Conservation (phyloP, 2,888 invertebrate species). For the Bruchidius siliquastri region DNA sequence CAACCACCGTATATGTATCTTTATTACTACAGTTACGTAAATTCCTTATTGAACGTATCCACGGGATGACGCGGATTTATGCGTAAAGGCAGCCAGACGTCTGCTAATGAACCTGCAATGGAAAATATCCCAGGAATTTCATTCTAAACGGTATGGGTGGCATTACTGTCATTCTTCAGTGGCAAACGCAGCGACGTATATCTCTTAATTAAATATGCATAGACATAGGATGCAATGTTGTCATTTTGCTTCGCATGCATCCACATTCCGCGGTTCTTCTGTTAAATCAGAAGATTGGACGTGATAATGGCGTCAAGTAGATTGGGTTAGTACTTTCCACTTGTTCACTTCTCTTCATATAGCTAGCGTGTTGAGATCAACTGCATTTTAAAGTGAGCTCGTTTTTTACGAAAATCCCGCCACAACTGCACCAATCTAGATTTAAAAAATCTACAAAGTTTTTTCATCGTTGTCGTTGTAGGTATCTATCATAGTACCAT, state of each 20-base stretch:
- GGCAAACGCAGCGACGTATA: not conserved
- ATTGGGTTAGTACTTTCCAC: too few species aligned
- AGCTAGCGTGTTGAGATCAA: too few species aligned
- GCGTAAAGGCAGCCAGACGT: not conserved
- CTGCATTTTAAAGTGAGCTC: too few species aligned
- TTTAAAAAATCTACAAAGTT: too few species aligned
- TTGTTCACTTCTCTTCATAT: too few species aligned
- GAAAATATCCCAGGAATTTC: not conserved
- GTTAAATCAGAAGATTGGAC: too few species aligned
- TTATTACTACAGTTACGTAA: not conserved
- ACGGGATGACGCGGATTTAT: not conserved
- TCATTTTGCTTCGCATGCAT: not conserved
- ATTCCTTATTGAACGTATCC: not conserved
- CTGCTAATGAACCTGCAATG: not conserved
- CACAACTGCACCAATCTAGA: too few species aligned
- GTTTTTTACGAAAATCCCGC: too few species aligned
- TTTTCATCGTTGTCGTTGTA: too few species aligned
- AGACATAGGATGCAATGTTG: not conserved
- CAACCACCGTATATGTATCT: not conserved
- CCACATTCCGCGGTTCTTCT: not conserved
- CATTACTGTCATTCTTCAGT: not conserved
- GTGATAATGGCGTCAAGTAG: too few species aligned
- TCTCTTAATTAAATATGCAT: not conserved
- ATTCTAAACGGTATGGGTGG: not conserved
- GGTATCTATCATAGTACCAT: too few species aligned